Evolutionary conservation across 1,140 invertebrate species (phyloP).

Genomic region (Whitmania pigra): DNA sequence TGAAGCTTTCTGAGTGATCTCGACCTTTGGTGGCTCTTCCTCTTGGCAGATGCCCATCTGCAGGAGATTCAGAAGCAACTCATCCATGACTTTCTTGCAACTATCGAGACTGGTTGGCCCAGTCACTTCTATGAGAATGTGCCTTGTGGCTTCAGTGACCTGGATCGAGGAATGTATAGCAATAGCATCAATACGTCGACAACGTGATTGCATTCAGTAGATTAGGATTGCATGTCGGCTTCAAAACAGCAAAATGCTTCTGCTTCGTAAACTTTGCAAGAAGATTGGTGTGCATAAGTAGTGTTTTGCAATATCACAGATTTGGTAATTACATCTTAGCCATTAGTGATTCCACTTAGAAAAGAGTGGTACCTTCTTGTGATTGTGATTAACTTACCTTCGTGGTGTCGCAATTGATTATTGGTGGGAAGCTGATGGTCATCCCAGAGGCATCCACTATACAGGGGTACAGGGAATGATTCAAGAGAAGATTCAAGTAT

Average conservation of each 20-base stretch:
- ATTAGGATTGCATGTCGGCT: no score
- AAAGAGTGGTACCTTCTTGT: no score
- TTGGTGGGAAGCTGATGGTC: conserved; percentile 68
- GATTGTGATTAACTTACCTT: conserved; percentile 47
- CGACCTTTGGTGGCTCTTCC: conserved; percentile 12
- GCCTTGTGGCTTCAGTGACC: conserved; percentile 48
- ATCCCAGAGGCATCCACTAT: conserved; percentile 50
- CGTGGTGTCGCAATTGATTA: conserved; percentile 64
- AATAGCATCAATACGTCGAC: neutral
- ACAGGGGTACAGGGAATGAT: conserved; percentile 53
- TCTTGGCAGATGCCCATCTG: conserved; percentile 38
- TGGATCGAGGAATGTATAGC: conserved; percentile 29
- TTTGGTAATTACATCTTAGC: no score
- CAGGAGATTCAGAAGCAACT: conserved; percentile 53
- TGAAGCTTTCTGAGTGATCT: conserved; percentile 40
- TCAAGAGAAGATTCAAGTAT: conserved; percentile 63
- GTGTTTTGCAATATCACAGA: no score
- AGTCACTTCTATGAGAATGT: conserved; percentile 65
- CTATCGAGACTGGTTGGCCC: conserved; percentile 52
- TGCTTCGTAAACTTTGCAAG: no score
- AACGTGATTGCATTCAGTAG: neutral
- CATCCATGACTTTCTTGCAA: conserved; percentile 58
- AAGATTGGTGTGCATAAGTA: no score
- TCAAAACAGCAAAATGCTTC: no score
- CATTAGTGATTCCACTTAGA: no score